These are phyloP conservation scores for Nycticorax nycticorax DNA, from an alignment of 2,113 vertebrate species.

Conservation along the genomic window DNA sequence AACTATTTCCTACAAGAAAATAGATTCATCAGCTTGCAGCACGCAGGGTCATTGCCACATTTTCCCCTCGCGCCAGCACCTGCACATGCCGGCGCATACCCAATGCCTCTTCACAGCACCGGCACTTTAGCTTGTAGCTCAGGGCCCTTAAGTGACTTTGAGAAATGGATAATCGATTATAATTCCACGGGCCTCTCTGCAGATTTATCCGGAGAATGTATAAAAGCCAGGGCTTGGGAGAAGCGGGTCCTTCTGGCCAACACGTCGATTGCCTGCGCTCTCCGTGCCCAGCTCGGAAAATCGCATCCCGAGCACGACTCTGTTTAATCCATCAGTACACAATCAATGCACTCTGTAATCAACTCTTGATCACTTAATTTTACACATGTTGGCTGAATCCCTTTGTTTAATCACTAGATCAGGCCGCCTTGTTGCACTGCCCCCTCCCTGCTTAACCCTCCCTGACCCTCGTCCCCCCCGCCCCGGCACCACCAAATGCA, in stretches of 20 bases:
- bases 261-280: constrained; percentile 67
- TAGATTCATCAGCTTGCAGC: constrained; percentile 83
- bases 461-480: neutral
- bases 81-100: constrained; percentile 87
- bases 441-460: constrained; percentile 55
- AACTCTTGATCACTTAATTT: constrained; percentile 84
- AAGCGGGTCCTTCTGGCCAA: constrained; percentile 70
- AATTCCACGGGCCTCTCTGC: constrained; percentile 80
- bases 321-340: constrained; percentile 82
- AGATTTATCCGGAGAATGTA: constrained; percentile 76
- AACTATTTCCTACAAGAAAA: constrained; percentile 85
- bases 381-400: constrained; percentile 79
- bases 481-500: neutral
- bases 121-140: constrained; percentile 81
- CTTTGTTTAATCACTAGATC: constrained; percentile 78
- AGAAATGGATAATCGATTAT: constrained; percentile 96
- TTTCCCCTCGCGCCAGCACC: constrained; percentile 67
- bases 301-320: constrained; percentile 72
- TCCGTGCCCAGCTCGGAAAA: constrained; percentile 60
- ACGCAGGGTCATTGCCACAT: constrained; percentile 81
- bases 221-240: constrained; percentile 70
- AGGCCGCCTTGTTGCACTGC: constrained; percentile 55
- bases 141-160: constrained; percentile 89
- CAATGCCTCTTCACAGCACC: constrained; percentile 82
- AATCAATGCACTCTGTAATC: constrained; percentile 84